phyloP scores from a whole-genome alignment of 2,797 vertebrate genomes.

The Enteromius trimaculatus region DNA sequence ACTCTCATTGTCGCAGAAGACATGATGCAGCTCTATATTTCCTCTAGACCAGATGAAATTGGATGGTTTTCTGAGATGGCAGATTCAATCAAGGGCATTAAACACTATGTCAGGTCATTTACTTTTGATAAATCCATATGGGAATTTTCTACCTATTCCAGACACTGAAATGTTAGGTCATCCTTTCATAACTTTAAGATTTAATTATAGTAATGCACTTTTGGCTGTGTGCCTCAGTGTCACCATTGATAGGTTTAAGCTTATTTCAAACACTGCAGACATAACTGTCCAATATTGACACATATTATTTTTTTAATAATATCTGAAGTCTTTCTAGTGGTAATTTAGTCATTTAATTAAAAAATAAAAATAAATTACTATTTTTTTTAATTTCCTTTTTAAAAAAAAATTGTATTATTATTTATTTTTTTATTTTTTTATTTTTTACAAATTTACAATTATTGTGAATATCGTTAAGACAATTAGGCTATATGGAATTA shows the following conservation, averaged over 20 bases:
- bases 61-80: neutral
- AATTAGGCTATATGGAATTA: neutral
- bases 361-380: neutral
- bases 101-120: neutral
- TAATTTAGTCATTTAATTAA: neutral
- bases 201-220: slow-evolving; percentile 5
- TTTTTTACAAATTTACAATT: neutral
- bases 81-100: slow-evolving; percentile 1
- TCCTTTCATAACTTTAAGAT: slow-evolving; percentile 1
- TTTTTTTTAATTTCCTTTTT: neutral
- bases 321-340: neutral
- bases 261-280: slow-evolving; percentile 12
- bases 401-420: too few relatives aligned
- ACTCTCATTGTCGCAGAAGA: slow-evolving; percentile 8
- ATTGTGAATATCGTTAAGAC: neutral
- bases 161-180: neutral
- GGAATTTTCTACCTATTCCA: neutral
- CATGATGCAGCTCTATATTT: slow-evolving; percentile 16
- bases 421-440: too few relatives aligned
- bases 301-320: too few relatives aligned
- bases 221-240: neutral
- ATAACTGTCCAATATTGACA: neutral
- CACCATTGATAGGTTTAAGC: neutral
- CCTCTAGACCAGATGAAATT: slow-evolving; percentile 5
- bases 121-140: neutral